Conservation (phyloP, 2,888 invertebrate genomes). For the Hirtodrosophila cameraria region DNA sequence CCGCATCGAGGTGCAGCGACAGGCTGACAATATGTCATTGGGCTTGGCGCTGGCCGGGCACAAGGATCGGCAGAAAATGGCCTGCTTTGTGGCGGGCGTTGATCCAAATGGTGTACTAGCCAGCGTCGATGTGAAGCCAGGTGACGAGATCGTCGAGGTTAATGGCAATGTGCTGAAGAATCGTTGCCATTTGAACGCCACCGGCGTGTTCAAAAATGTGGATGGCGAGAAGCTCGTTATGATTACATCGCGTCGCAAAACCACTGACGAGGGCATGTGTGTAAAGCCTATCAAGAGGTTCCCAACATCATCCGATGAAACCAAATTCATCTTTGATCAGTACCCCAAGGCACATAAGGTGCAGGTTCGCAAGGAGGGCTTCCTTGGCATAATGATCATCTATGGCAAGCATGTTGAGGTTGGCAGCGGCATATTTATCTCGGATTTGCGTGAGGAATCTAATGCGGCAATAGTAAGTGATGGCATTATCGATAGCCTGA, state of each 20-base stretch:
- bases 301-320: constrained; percentile 91
- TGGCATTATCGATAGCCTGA: too few relatives aligned
- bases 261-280: constrained; percentile 88
- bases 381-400: constrained; percentile 96
- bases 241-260: constrained; percentile 85
- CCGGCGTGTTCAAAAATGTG: constrained; percentile 96
- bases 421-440: constrained; percentile 96
- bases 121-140: constrained; percentile 91
- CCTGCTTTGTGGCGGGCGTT: constrained; percentile 97
- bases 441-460: constrained; percentile 95
- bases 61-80: constrained; percentile 96
- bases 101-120: constrained; percentile 94
- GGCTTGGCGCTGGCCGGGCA: constrained; percentile 98
- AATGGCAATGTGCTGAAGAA: constrained; percentile 97
- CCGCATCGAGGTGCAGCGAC: constrained; percentile 88
- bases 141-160: constrained; percentile 98
- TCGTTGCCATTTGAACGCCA: constrained; percentile 97
- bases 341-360: constrained; percentile 88
- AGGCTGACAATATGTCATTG: constrained; percentile 89
- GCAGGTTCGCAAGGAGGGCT: constrained; percentile 91
- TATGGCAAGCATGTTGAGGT: constrained; percentile 96
- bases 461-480: constrained; percentile 91
- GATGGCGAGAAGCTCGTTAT: constrained; percentile 93
- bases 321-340: constrained; percentile 82
- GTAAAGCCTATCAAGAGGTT: constrained; percentile 95